These are phyloP conservation scores for Andrena hattorfiana DNA, from an alignment of 2,888 invertebrate genomes.

Conservation along the genomic window DNA sequence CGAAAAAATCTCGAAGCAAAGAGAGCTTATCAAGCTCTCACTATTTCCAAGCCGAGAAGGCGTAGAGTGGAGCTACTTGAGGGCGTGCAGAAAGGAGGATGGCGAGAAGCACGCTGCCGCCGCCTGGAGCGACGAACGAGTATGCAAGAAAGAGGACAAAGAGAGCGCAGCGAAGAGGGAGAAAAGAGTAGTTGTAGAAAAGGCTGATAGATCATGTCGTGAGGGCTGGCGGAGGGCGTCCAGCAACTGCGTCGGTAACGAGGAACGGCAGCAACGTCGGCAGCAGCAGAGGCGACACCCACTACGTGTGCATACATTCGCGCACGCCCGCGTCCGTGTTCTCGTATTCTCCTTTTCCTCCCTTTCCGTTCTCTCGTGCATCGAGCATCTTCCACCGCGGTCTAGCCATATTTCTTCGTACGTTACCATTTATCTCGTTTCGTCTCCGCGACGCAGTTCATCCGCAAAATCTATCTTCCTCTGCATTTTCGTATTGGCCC, in stretches of 20 bases:
- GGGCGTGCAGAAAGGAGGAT: slow-evolving; percentile 52
- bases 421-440: slow-evolving; percentile 62
- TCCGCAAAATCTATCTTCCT: slow-evolving; percentile 26
- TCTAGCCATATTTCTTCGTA: slow-evolving; percentile 67
- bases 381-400: slow-evolving; percentile 46
- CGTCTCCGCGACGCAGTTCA: slow-evolving; percentile 22
- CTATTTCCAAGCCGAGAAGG: slow-evolving; percentile 30
- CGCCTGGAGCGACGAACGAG: slow-evolving; percentile 53
- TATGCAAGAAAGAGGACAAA: slow-evolving; percentile 55
- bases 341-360: slow-evolving; percentile 41
- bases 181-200: slow-evolving; percentile 68
- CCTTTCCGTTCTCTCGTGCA: slow-evolving; percentile 23
- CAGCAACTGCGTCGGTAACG: slow-evolving; percentile 80
- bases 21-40: slow-evolving; percentile 55
- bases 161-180: slow-evolving; percentile 37
- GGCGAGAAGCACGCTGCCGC: slow-evolving; percentile 36
- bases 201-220: slow-evolving; percentile 79
- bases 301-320: slow-evolving; percentile 60
- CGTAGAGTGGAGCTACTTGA: slow-evolving; percentile 25
- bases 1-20: slow-evolving; percentile 62
- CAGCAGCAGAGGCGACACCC: slow-evolving; percentile 76
- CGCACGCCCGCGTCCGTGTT: slow-evolving; percentile 43
- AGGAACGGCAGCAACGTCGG: slow-evolving; percentile 77
- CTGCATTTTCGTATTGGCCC: slow-evolving; percentile 37
- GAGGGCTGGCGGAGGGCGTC: slow-evolving; percentile 73